Evolutionary conservation across 2,113 vertebrate species (phyloP).

Genomic region (Empidonax alnorum): DNA sequence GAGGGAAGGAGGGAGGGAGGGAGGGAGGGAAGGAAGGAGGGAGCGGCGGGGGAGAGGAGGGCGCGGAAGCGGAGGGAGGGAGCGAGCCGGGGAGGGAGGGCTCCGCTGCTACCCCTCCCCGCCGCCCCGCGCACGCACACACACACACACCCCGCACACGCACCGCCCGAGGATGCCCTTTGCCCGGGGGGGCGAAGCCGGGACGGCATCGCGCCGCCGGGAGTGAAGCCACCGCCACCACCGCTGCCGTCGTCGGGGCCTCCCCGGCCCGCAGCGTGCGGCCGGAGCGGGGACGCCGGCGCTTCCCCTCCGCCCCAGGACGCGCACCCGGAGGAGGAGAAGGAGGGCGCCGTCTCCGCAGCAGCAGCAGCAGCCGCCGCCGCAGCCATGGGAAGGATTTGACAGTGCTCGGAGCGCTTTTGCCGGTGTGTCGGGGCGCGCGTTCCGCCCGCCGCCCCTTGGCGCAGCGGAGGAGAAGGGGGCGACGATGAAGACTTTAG

Average conservation of each 20-base stretch:
- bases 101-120: constrained; percentile 13
- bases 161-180: constrained; percentile 69
- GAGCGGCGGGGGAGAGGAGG: constrained; percentile 10
- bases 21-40: background rate
- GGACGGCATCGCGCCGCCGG: constrained; percentile 2
- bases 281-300: constrained; percentile 2
- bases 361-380: background rate
- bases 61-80: constrained; percentile 38
- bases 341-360: constrained; percentile 34
- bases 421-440: constrained; percentile 3
- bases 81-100: constrained; percentile 31
- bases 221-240: background rate
- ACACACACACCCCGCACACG: background rate
- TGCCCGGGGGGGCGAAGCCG: constrained; percentile 39
- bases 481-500: constrained; percentile 62
- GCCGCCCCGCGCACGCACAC: background rate
- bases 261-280: background rate
- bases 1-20: background rate
- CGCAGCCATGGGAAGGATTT: constrained; percentile 69
- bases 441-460: constrained; percentile 22
- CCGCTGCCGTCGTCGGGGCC: background rate
- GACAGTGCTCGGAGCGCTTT: constrained; percentile 58
- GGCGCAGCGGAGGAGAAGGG: constrained; percentile 45
- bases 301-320: constrained; percentile 2
- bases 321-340: constrained; percentile 12